Base-by-base conservation (phyloP, 2,113 vertebrate genomes). In the Ageneiosus marmoratus region DNA sequence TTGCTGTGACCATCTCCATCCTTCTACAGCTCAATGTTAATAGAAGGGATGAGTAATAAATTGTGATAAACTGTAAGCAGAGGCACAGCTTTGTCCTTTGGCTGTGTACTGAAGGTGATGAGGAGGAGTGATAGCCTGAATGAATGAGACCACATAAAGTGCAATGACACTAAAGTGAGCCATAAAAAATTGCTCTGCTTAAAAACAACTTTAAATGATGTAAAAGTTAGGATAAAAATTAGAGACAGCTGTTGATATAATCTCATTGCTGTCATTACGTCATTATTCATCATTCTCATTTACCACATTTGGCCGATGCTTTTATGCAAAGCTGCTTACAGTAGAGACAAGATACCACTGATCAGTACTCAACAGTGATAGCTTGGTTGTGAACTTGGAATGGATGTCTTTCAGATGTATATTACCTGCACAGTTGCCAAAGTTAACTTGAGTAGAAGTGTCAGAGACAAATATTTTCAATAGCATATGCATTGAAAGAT, bases 101-200 rank as follows among this genome's bases (percentile, higher is more conserved):
- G 67, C 50, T 82, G 60, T 80, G 85, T 85, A 60, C 69, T 69
- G 70, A 74, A 79, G 86, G 79, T 77, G 77, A 58, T 77, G 50
- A 78, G 78, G 62, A 65, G 70, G 60, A 44, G 56, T 20, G 76
- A 55, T 69, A 27, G 48, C 77, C 65, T 2, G 1, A 12, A 24
- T 56, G 53, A 74, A 62, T 48, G 55, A 50, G 34, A 74, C 37
- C 58, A 7, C 1, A 22, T 9, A 5, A 60, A 3, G 29, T 20
- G 6, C 8, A 12, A 1, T 46, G 27, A 48, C 37, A 29, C 51
- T 22, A 6, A 69, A 15, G 22, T 34, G 20, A 48, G 18, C 12
- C 62, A 69, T 27, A 22, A 16, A 27, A 55, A 9, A 56, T 12
- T 13, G 48, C 48, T 51, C 6, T 24, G 27, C 41, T 69, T 41